Evolutionary conservation across 30 jellyfish, hydroid and myxozoan genomes (phyloP).

Genomic region (Hydractinia echinata): DNA sequence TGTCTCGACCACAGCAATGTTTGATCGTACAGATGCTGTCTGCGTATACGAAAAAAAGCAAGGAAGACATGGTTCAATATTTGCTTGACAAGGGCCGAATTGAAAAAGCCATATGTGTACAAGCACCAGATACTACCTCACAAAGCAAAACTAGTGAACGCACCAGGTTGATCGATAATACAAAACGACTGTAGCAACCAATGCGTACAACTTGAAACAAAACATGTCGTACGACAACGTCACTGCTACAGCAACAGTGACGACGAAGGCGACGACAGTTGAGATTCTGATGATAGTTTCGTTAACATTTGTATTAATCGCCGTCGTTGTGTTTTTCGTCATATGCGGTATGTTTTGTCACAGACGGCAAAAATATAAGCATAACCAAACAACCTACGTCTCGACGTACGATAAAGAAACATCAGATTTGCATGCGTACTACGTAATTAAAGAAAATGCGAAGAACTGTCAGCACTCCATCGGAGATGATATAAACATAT

Average conservation of each 20-base stretch:
- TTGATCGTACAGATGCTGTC: neutral
- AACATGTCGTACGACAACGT: no score
- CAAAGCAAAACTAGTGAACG: no score
- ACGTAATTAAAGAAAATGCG: neutral
- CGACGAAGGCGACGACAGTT: neutral
- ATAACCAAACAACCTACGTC: neutral
- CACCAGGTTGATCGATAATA: no score
- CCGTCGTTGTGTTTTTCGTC: neutral
- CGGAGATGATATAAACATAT: no score
- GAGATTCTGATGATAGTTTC: neutral
- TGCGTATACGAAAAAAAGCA: neutral
- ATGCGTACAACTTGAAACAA: no score
- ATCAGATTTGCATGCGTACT: conserved; percentile 1
- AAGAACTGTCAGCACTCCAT: no score
- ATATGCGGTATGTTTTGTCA: neutral
- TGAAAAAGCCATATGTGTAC: neutral
- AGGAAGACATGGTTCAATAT: neutral
- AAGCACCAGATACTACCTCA: neutral
- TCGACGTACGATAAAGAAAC: neutral
- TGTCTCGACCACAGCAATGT: neutral
- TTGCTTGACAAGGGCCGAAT: neutral
- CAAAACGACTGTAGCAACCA: no score
- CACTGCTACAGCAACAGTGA: no score
- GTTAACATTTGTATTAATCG: neutral
- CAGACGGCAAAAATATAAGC: neutral